Base-by-base conservation (phyloP, 2,888 invertebrate genomes). In the Ectemnius continuus region DNA sequence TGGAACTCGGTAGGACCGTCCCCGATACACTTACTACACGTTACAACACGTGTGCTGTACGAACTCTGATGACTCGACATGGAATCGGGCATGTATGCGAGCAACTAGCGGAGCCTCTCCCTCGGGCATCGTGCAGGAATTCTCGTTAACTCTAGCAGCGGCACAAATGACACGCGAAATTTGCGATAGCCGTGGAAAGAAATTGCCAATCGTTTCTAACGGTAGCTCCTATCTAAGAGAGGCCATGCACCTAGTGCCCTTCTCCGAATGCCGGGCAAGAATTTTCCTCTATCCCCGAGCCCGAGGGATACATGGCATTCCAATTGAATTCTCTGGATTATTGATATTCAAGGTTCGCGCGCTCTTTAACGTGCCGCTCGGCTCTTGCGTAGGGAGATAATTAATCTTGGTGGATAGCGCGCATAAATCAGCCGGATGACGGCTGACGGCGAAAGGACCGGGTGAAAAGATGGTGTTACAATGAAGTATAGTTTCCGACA, bases 361-460 rank as follows among this genome's bases (percentile, higher is more conserved):
- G 56, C 56, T 64, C 20, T 56, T 64, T 16, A 8, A n/a, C 28
- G 16, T 4, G 28, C 36, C 16, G 14, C 16, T 52, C 36, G 36
- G 46, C 23, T n/a, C 48, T 48, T 5, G 63, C 14, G 16, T 16
- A 26, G 23, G 36, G 20, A 18, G 64, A 18, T 57, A 57, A 64
- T 64, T 23, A 56, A 64, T 64, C 64, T 64, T 36, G 28, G 16
- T 28, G 23, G 6, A 57, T 57, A 16, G 64, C 36, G 16, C 14
- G n/a, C 64, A 64, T 64, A 64, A 64, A 64, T 64, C 64, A 64
- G 8, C 20, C 36, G 28, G 26, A n/a, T 13, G 26, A 36, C 18
- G 18, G 14, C 18, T 47, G 36, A 6, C 36, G 36, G 36, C 36
- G 8, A 47, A 52, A 52, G 48, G 62, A 14, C 13, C 48, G 23